phyloP scores from a whole-genome alignment of 1,140 invertebrate genomes.

The Littorina saxatilis region DNA sequence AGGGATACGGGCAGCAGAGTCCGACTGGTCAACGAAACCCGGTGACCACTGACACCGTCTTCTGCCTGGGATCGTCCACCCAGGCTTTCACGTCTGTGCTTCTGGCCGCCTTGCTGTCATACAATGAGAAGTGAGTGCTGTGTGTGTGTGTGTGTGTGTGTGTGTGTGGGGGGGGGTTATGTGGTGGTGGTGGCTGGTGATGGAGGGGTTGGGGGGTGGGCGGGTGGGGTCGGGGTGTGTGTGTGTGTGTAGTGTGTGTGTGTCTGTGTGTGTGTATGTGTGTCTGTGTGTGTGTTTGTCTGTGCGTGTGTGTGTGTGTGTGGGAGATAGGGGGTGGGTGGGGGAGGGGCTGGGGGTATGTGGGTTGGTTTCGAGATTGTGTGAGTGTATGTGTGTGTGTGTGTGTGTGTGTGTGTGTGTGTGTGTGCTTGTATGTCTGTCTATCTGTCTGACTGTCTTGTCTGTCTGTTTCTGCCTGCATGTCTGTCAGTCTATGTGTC shows the following conservation, averaged over 20 bases:
- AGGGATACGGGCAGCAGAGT: conserved; percentile 22
- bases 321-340: not conserved
- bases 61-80: conserved; percentile 45
- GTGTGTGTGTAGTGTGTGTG: not conserved
- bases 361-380: not conserved
- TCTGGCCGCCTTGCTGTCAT: conserved; percentile 27
- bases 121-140: conserved; percentile 43
- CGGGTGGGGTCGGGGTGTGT: not conserved
- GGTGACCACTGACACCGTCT: conserved; percentile 26
- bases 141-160: not conserved
- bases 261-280: not conserved
- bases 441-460: too few species aligned
- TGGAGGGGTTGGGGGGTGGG: too few species aligned
- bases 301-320: not conserved
- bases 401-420: too few species aligned
- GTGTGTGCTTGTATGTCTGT: too few species aligned
- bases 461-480: too few species aligned
- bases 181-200: too few species aligned
- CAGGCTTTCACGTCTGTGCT: conserved; percentile 47
- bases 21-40: not conserved
- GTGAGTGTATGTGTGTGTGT: too few species aligned
- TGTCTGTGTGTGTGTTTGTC: not conserved
- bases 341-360: not conserved
- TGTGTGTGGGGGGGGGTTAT: not conserved
- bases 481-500: too few species aligned